Evolutionary conservation across 2,113 vertebrate genomes (phyloP).

Genomic region (Eidolon helvum): DNA sequence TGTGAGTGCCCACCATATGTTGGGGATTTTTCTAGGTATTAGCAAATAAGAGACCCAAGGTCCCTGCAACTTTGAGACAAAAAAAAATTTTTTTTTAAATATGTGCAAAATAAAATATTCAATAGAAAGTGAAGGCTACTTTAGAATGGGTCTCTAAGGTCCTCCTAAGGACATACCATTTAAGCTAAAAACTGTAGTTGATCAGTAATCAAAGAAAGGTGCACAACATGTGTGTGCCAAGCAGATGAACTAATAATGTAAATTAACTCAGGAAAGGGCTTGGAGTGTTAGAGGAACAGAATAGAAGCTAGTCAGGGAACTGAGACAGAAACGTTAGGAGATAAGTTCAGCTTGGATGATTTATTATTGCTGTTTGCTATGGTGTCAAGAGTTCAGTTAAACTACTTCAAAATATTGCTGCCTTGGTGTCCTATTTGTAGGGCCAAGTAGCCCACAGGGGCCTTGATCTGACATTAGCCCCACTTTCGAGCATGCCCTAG

Average conservation of each 20-base stretch:
- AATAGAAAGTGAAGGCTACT: neutral
- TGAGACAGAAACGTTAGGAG: neutral
- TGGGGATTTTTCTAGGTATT: neutral
- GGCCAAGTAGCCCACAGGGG: neutral
- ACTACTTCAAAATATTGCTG: neutral
- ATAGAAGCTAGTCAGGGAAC: neutral
- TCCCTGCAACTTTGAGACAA: neutral
- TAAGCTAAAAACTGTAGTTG: neutral
- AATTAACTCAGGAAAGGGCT: neutral
- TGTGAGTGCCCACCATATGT: neutral
- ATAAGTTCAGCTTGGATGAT: neutral
- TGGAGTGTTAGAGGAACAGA: neutral
- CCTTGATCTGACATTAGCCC: neutral
- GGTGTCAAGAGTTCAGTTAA: neutral
- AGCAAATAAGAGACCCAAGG: neutral
- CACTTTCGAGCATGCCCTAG: neutral
- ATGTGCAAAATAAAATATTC: neutral
- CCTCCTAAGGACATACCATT: neutral
- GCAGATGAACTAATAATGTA: neutral
- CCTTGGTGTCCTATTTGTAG: neutral
- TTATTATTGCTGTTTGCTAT: neutral
- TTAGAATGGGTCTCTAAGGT: neutral
- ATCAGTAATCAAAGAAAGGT: neutral
- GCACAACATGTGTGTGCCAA: neutral
- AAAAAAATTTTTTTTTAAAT: neutral